These are phyloP conservation scores for Euborellia annulipes DNA, from an alignment of 1,140 invertebrate genomes.

Conservation along the genomic window DNA sequence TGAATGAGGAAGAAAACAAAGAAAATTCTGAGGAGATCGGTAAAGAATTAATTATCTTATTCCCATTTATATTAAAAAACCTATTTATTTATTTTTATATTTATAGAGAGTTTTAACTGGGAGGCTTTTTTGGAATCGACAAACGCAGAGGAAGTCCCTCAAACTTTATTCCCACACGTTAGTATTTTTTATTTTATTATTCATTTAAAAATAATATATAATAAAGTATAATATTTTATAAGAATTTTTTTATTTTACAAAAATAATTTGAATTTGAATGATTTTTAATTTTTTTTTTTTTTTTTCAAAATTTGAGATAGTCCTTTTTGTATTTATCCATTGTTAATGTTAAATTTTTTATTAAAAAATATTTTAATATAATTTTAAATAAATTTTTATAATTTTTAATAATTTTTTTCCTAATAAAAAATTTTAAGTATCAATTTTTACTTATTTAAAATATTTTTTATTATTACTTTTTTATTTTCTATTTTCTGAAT, in stretches of 20 bases:
- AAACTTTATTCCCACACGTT: slow-evolving; percentile 27
- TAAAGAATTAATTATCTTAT: too few species aligned
- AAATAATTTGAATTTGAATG: not conserved
- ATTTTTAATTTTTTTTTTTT: not conserved
- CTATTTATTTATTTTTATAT: too few species aligned
- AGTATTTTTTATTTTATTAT: slow-evolving; percentile 7
- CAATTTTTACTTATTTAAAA: too few species aligned
- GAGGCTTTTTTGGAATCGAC: slow-evolving; percentile 33
- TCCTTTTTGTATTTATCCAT: not conserved
- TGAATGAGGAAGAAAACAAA: too few species aligned
- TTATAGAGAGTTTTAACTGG: slow-evolving; percentile 28
- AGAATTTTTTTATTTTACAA: not conserved
- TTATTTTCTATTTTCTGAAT: too few species aligned
- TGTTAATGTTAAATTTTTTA: not conserved
- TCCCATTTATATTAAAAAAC: too few species aligned
- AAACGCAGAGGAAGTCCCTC: slow-evolving; percentile 27
- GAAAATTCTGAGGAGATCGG: too few species aligned
- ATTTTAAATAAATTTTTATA: too few species aligned
- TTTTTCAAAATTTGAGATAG: not conserved
- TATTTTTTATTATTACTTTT: too few species aligned
- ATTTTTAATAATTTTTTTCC: too few species aligned
- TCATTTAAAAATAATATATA: not conserved
- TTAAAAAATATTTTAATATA: slow-evolving; percentile 3
- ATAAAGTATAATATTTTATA: slow-evolving; percentile 1
- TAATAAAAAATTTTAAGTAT: too few species aligned